phyloP scores from a whole-genome alignment of 1,140 invertebrate species.

The Drosophila insularis region DNA sequence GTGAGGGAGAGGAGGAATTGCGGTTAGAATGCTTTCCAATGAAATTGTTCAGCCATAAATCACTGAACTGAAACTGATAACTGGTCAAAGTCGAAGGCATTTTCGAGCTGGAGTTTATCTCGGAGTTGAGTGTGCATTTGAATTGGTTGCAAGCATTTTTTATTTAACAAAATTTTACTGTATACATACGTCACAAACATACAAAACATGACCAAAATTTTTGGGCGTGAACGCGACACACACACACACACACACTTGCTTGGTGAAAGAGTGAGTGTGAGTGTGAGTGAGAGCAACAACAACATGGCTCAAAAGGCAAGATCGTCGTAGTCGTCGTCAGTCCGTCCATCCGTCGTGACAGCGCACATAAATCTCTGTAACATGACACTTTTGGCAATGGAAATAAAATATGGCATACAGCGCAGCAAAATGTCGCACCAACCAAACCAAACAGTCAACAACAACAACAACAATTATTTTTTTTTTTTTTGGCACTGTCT shows the following conservation, averaged over 20 bases:
- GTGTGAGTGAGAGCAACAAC: slow-evolving; percentile 26
- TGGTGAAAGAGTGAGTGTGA: slow-evolving; percentile 9
- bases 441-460: slow-evolving; percentile 1
- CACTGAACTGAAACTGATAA: slow-evolving; percentile 64
- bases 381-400: slow-evolving; percentile 83
- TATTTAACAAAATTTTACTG: slow-evolving; percentile 40
- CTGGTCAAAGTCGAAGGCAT: slow-evolving; percentile 62
- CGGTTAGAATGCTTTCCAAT: slow-evolving; percentile 53
- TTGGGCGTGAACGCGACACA: slow-evolving; percentile 69
- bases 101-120: slow-evolving; percentile 46
- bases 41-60: slow-evolving; percentile 60
- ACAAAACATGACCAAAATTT: slow-evolving; percentile 76
- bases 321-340: slow-evolving; percentile 33
- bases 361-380: slow-evolving; percentile 82
- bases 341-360: slow-evolving; percentile 50
- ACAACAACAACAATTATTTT: slow-evolving; percentile 18
- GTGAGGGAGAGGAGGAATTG: slow-evolving; percentile 6
- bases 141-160: slow-evolving; percentile 74
- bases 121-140: slow-evolving; percentile 57
- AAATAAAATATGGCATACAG: slow-evolving; percentile 82
- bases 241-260: slow-evolving; percentile 20
- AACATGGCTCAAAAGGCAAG: slow-evolving; percentile 54
- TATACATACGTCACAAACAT: slow-evolving; percentile 59
- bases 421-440: slow-evolving; percentile 78
- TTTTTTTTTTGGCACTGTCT: slow-evolving; percentile 33